A percentile compares a stretch with the other conserved stretches of the same genome.
These are phyloP conservation scores for Danaus melanippus DNA, from an alignment of 1,140 invertebrate genomes.

Conservation along the genomic window DNA sequence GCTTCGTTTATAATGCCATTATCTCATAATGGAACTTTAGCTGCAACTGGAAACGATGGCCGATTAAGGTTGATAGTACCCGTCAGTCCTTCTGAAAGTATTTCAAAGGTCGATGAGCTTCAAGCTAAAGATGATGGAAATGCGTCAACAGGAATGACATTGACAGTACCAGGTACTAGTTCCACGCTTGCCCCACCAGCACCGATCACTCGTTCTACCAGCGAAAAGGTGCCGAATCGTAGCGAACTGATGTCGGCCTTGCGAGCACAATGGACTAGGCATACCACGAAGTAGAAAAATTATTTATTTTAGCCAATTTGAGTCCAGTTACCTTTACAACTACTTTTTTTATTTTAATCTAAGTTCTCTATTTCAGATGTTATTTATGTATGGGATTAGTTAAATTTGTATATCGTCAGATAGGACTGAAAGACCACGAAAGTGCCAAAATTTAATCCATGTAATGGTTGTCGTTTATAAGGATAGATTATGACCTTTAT, in stretches of 20 bases:
- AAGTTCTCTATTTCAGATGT: not conserved
- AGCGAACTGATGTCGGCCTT: conserved; percentile 89
- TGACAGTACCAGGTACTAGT: conserved; percentile 60
- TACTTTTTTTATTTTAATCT: conserved; percentile 12
- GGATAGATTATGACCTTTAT: conserved; percentile 19
- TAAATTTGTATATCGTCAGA: too few relatives aligned
- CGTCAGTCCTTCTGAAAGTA: conserved; percentile 57
- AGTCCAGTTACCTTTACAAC: conserved; percentile 35
- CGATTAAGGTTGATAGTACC: conserved; percentile 73
- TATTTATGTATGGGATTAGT: too few relatives aligned
- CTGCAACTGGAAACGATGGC: conserved; percentile 73
- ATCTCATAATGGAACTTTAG: conserved; percentile 75
- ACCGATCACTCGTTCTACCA: conserved; percentile 85
- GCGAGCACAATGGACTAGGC: conserved; percentile 85
- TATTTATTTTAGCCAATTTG: conserved; percentile 16
- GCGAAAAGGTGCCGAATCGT: conserved; percentile 86
- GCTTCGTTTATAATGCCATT: conserved; percentile 78
- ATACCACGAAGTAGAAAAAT: conserved; percentile 83
- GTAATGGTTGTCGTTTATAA: conserved; percentile 11
- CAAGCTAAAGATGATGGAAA: conserved; percentile 24
- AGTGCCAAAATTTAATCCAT: conserved; percentile 8
- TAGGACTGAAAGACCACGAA: conserved; percentile 6
- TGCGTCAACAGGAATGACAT: conserved; percentile 33
- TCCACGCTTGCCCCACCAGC: conserved; percentile 46
- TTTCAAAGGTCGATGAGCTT: conserved; percentile 29